Conservation (phyloP, 2,888 invertebrate genomes). For the Phorcus lineatus region DNA sequence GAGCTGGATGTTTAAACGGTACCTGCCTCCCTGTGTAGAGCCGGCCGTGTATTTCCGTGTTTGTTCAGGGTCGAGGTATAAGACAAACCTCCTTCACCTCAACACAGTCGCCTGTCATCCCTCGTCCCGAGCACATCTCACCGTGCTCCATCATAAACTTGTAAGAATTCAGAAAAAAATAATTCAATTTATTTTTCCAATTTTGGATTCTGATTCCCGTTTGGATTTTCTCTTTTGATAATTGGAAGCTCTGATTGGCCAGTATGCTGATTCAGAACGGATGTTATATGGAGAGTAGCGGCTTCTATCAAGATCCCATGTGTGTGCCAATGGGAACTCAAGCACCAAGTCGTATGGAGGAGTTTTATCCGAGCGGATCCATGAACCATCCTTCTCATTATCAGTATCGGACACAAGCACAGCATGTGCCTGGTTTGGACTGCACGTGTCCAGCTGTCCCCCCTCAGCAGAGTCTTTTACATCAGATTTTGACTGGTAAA, state of each 20-base stretch:
- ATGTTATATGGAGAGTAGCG: slow-evolving; percentile 27
- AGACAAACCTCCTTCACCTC: background rate
- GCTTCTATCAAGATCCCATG: slow-evolving; percentile 36
- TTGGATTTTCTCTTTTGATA: background rate
- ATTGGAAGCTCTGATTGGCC: background rate
- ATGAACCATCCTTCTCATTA: background rate
- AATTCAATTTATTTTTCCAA: background rate
- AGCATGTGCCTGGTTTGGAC: slow-evolving; percentile 27
- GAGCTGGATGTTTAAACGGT: background rate
- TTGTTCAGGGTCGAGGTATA: background rate
- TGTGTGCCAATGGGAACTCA: slow-evolving; percentile 24
- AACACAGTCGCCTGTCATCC: background rate
- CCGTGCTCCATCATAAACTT: too few species aligned
- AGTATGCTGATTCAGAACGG: slow-evolving; percentile 34
- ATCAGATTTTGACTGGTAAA: slow-evolving; percentile 65
- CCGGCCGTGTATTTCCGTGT: background rate
- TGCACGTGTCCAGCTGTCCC: slow-evolving; percentile 52
- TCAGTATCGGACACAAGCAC: background rate
- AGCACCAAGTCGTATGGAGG: slow-evolving; percentile 26
- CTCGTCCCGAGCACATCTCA: background rate
- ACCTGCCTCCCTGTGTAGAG: background rate
- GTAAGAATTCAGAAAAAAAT: too few species aligned
- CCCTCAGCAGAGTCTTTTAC: slow-evolving; percentile 60
- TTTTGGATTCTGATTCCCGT: background rate
- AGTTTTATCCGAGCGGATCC: background rate